Evolutionary conservation across 2,113 vertebrate genomes (phyloP).

Genomic region (Eublepharis macularius): DNA sequence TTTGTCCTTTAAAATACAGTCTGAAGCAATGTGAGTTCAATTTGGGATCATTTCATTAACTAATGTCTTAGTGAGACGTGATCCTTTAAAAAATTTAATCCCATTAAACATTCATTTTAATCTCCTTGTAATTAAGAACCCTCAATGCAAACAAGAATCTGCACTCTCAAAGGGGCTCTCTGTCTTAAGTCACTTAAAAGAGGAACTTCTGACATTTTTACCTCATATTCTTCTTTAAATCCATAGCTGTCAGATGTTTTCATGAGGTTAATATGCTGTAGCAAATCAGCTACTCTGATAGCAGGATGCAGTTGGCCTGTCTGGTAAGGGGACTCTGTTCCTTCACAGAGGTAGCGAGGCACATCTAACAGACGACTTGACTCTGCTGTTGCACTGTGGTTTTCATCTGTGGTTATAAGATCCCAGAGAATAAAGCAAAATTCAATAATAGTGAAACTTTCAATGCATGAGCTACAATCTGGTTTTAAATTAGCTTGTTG

Average conservation of each 20-base stretch:
- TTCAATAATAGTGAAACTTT: neutral
- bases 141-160: slow-evolving; percentile 23
- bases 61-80: slow-evolving; percentile 6
- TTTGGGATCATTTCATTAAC: slow-evolving; percentile 28
- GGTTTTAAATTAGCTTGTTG: neutral
- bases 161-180: slow-evolving; percentile 23
- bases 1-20: neutral
- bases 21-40: slow-evolving; percentile 11
- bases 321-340: slow-evolving; percentile 96
- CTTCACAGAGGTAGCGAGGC: slow-evolving; percentile 95
- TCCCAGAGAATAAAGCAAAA: slow-evolving; percentile 49
- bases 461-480: neutral
- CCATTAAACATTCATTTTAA: slow-evolving; percentile 13
- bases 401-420: slow-evolving; percentile 85
- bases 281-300: slow-evolving; percentile 94
- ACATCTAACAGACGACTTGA: slow-evolving; percentile 93
- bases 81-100: slow-evolving; percentile 24
- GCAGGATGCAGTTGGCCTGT: slow-evolving; percentile 97
- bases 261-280: slow-evolving; percentile 99
- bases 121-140: slow-evolving; percentile 19
- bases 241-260: slow-evolving; percentile 99
- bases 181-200: slow-evolving; percentile 16
- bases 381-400: slow-evolving; percentile 88
- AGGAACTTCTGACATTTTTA: slow-evolving; percentile 66
- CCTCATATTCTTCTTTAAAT: slow-evolving; percentile 99